Evolutionary conservation across 2,888 invertebrate genomes (phyloP), one percentile per base, ranked within the genome.

Genomic region (Copidosoma aretas): DNA sequence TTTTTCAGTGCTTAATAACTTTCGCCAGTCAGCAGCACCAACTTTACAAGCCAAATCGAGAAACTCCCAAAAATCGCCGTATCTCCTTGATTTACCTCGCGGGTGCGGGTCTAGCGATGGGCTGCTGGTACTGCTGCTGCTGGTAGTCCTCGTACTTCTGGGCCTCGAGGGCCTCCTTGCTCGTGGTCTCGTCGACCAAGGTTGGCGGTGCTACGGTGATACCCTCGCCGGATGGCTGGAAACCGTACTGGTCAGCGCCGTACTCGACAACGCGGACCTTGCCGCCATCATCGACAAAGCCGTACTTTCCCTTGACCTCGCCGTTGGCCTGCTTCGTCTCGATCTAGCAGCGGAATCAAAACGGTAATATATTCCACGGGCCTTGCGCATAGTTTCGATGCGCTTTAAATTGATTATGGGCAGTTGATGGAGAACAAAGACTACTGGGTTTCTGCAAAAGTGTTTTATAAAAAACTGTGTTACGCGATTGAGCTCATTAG

Each of bases 251-350:
- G 84, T 94, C 92, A 49, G 94, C 94, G 10, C 94, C 94, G 80
- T 95, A 95, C 80, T 95, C 94, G 24, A 94, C 90, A 1, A 93
- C 92, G 51, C 94, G 90, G 1, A 91, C 89, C 87, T 93, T 89
- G 78, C 95, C 90, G 64, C 89, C 86, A 78, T 93, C 93, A 79
- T 94, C 95, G 67, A 91, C 91, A 86, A 94, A 95, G 2, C 95
- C 95, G 80, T 95, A 95, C 82, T 95, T 95, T 75, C 95, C 95
- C 84, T 92, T 93, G 14, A 94, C 94, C 77, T 94, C 94, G 0
- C 94, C 94, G 10, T 88, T 88, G 0, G 91, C 88, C 22, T 90
- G 84, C 82, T 94, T 94, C 14, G 94, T 94, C 84, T 94, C 95
- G 78, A 94, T 94, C 86, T 94, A 94, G 8, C 54, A 60, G 4